Evolutionary conservation across 2,113 vertebrate species (phyloP), one percentile per base, ranked within the genome.

Genomic region (Oncorhynchus keta): DNA sequence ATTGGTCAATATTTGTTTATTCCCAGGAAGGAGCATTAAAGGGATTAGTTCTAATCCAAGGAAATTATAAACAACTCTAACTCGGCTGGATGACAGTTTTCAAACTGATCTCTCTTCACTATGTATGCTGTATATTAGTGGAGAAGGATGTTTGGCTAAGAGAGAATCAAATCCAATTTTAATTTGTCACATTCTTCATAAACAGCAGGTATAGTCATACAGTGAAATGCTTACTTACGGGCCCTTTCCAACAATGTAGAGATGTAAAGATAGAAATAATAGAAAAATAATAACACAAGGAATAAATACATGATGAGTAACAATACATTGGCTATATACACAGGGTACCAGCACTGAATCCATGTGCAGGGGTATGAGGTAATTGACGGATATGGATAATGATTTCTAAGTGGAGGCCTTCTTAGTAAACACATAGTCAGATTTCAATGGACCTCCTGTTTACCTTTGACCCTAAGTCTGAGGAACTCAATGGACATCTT

Each of bases 1-100:
- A 70, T 26, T 26, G 89, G 89, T 91, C 87, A 89, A 84, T 82
- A 83, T 88, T 84, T 91, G 88, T 89, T 90, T 90, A 86, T 79
- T 82, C 82, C 80, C 84, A 82, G 87, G 48, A 88, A 82, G 85
- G 90, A 92, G 91, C 86, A 88, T 79, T 57, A 87, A 89, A 92
- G 84, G 75, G 72, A 89, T 84, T 86, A 79, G 79, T 75, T 55
- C 85, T 89, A 90, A 90, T 93, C 91, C 81, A 77, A 82, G 66
- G 85, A 84, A 86, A 87, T 86, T 86, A 84, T 86, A 87, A 86
- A 57, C 79, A 84, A 77, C 81, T 79, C 82, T 89, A 85, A 83
- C 72, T 75, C 82, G 79, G 82, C 81, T 87, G 86, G 85, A 88
- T 83, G 81, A 76, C 70, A 20, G 83, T 80, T 79, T 18, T 79